These are phyloP conservation scores for Onychostoma macrolepis DNA, from an alignment of 2,113 vertebrate species.

Conservation along the genomic window DNA sequence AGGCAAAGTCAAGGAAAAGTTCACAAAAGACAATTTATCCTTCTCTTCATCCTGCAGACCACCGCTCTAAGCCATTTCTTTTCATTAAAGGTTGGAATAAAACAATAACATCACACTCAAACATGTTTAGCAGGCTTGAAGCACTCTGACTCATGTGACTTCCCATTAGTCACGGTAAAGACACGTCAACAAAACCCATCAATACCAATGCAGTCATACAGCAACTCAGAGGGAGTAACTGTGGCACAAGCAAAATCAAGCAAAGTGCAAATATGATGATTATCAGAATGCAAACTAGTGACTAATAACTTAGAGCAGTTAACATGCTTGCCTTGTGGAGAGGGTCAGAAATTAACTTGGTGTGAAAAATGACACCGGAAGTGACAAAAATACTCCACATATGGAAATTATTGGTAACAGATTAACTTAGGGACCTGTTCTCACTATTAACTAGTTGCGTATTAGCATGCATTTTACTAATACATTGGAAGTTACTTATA, in stretches of 20 bases:
- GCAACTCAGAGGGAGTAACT: not conserved
- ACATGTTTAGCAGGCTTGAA: not conserved
- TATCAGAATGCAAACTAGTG: conserved; percentile 1
- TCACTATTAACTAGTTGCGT: not conserved
- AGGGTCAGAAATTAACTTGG: not conserved
- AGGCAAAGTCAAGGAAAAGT: conserved; percentile 1
- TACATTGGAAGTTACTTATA: not conserved
- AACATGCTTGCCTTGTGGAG: not conserved
- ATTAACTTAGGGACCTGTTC: not conserved
- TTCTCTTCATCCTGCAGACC: not conserved
- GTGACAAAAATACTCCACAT: not conserved
- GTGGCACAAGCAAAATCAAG: not conserved
- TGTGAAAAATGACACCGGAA: not conserved
- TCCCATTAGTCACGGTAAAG: not conserved
- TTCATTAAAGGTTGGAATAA: not conserved
- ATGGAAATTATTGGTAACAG: too few relatives aligned
- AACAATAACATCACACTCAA: not conserved
- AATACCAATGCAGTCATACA: not conserved
- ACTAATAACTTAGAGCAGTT: conserved; percentile 1
- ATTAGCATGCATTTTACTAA: not conserved
- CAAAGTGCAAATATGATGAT: not conserved
- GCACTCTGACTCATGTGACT: not conserved
- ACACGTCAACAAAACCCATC: not conserved
- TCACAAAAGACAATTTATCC: not conserved
- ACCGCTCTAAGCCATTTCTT: not conserved